Percentiles rank a stretch among this genome's conserved stretches.
phyloP scores from a whole-genome alignment of 2,797 vertebrate genomes.

The Halcyon smyrnensis region DNA sequence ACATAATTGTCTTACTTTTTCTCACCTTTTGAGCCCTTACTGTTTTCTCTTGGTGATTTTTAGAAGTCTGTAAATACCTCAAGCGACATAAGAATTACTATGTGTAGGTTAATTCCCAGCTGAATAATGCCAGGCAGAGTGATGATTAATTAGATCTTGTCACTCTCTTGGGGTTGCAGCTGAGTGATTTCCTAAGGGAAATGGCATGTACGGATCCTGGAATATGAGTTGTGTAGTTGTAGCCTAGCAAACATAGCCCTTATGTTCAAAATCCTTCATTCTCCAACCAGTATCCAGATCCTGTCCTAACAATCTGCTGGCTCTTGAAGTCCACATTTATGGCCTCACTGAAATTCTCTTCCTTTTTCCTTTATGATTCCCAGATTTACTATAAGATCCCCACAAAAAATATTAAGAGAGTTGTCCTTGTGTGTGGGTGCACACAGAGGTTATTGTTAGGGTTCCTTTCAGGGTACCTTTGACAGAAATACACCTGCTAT shows the following conservation, averaged over 20 bases:
- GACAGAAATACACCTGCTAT: neutral
- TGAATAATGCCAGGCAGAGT: neutral
- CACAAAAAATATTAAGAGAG: neutral
- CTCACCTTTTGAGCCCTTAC: neutral
- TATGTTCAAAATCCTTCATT: neutral
- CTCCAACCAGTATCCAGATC: neutral
- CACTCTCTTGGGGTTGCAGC: neutral
- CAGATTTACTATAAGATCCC: neutral
- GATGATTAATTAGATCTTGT: neutral
- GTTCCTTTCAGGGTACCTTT: neutral
- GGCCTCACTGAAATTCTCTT: neutral
- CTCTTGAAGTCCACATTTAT: neutral
- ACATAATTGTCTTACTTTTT: neutral
- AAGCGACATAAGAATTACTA: neutral
- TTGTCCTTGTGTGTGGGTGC: neutral
- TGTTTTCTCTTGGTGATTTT: neutral
- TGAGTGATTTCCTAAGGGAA: neutral
- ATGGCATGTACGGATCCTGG: neutral
- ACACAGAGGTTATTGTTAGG: neutral
- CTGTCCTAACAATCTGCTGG: neutral
- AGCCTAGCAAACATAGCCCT: neutral
- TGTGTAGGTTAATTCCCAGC: neutral
- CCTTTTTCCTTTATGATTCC: neutral
- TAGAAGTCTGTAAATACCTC: neutral
- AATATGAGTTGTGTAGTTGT: neutral